phyloP scores from a whole-genome alignment of 1,140 invertebrate species.

The Nilaparvata lugens region DNA sequence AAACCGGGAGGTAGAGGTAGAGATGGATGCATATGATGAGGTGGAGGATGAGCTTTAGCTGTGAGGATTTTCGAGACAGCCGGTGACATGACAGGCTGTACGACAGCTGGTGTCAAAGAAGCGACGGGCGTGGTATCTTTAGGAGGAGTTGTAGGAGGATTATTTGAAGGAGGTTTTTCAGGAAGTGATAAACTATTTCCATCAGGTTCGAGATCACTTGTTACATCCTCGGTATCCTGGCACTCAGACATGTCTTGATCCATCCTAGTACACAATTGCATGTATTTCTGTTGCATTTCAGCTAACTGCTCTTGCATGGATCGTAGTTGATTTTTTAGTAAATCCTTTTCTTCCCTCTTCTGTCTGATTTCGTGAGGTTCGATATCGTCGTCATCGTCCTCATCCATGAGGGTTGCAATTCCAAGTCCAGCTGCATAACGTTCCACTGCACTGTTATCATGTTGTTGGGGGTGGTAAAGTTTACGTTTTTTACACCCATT shows the following conservation, averaged over 20 bases:
- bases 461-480: conserved; percentile 92
- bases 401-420: conserved; percentile 39
- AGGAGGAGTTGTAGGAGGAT: conserved; percentile 48
- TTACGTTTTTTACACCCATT: conserved; percentile 94
- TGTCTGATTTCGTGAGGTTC: conserved; percentile 63
- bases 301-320: conserved; percentile 82
- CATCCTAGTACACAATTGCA: conserved; percentile 74
- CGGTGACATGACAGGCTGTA: conserved; percentile 51
- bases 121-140: conserved; percentile 42
- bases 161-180: conserved; percentile 38
- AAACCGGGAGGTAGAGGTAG: conserved; percentile 27
- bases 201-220: conserved; percentile 53
- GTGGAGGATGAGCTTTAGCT: conserved; percentile 49
- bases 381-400: conserved; percentile 59
- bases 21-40: conserved; percentile 20
- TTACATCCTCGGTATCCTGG: conserved; percentile 62
- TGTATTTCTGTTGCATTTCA: conserved; percentile 84
- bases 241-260: conserved; percentile 57
- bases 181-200: conserved; percentile 38
- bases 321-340: conserved; percentile 71
- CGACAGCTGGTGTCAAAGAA: conserved; percentile 37
- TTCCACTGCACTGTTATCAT: conserved; percentile 61
- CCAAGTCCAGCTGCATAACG: conserved; percentile 47
- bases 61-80: conserved; percentile 60
- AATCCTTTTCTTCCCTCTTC: conserved; percentile 74